Conservation (phyloP, 2,888 invertebrate species). For the Pollenia angustigena region DNA sequence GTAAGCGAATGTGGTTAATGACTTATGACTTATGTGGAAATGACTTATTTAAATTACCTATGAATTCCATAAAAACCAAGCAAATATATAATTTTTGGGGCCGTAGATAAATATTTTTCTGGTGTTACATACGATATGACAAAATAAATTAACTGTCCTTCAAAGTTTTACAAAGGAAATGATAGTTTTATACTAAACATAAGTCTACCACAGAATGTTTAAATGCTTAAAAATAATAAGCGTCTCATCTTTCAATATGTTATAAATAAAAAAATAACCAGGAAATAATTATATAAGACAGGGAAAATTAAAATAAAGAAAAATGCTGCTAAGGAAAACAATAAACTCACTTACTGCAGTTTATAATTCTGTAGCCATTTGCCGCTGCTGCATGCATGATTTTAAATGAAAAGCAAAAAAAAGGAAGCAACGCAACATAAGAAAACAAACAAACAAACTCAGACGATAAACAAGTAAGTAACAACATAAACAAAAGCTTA, state of each 20-base stretch:
- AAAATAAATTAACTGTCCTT: too few species aligned
- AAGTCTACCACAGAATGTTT: too few species aligned
- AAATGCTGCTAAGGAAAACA: constrained; percentile 10
- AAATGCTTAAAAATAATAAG: constrained; percentile 10
- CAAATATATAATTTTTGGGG: too few species aligned
- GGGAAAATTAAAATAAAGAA: neutral
- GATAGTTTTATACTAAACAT: too few species aligned
- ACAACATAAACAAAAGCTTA: constrained; percentile 2
- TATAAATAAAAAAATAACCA: neutral
- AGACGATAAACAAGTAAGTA: constrained; percentile 25
- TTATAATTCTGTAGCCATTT: constrained; percentile 30
- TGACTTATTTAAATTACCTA: too few species aligned
- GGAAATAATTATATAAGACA: neutral
- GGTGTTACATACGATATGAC: too few species aligned
- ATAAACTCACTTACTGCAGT: constrained; percentile 16
- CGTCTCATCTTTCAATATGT: neutral
- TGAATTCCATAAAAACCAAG: too few species aligned
- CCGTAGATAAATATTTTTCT: too few species aligned
- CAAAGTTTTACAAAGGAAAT: too few species aligned
- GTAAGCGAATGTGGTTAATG: too few species aligned
- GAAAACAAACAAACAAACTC: neutral
- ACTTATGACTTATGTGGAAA: too few species aligned
- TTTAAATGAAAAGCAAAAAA: neutral
- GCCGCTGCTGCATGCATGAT: neutral
- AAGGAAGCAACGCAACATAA: neutral